Percentiles rank a stretch among this genome's conserved stretches.
Conservation (phyloP, 1,140 invertebrate species). For the Drosophila yakuba region DNA sequence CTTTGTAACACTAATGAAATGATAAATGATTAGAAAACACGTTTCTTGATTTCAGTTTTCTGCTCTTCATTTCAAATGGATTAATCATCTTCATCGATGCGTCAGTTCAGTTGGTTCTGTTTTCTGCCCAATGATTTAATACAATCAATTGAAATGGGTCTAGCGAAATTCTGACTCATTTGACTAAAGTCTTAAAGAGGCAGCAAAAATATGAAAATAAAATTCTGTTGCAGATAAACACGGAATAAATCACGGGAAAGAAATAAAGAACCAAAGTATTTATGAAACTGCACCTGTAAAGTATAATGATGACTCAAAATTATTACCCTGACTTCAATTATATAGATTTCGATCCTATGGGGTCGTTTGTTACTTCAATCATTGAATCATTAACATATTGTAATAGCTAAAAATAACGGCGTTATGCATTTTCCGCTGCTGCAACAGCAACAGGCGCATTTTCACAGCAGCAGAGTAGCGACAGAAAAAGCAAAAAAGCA, state of each 20-base stretch:
- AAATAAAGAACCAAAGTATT: neutral
- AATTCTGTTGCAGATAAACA: neutral
- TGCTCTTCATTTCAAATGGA: neutral
- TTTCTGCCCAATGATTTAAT: slow-evolving; percentile 3
- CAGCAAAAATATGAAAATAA: neutral
- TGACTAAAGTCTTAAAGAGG: neutral
- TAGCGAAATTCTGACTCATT: neutral
- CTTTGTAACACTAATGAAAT: slow-evolving; percentile 3
- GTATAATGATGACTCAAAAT: too few species aligned
- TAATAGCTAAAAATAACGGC: slow-evolving; percentile 63
- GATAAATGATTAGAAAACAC: slow-evolving; percentile 26
- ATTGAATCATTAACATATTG: slow-evolving; percentile 17
- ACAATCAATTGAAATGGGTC: neutral
- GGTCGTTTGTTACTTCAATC: slow-evolving; percentile 1
- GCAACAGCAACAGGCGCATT: neutral
- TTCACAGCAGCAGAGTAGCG: slow-evolving; percentile 4
- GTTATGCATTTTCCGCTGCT: slow-evolving; percentile 47
- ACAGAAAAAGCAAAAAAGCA: neutral
- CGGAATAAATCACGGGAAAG: too few species aligned
- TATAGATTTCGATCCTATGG: too few species aligned
- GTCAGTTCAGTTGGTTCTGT: slow-evolving; percentile 1
- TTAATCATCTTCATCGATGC: slow-evolving; percentile 20
- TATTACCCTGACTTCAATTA: too few species aligned
- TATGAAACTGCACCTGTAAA: neutral
- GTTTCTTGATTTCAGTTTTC: slow-evolving; percentile 6